Evolutionary conservation across 1,140 invertebrate species (phyloP), one percentile per base, ranked within the genome.

Genomic region (Zophobas morio): DNA sequence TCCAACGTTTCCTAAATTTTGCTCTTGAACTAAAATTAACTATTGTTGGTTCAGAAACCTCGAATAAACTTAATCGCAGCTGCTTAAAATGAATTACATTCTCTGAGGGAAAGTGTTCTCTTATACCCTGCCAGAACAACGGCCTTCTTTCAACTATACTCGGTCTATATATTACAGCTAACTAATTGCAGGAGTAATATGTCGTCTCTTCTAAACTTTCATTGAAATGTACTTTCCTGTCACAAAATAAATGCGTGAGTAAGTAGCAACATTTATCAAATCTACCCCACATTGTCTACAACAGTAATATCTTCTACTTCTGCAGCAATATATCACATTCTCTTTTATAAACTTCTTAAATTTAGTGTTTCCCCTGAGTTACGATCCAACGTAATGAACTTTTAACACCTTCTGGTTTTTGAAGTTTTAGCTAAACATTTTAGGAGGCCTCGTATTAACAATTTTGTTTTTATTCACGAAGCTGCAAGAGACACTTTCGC

Each of bases 221-320:
- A 66, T 42, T 66, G 42, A 66, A 66, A 66, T 66, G 37, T 32
- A 20, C 37, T 66, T 66, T 66, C 20, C 57, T 63, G 57, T 6
- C 57, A 63, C 8, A 34, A 63, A 36, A 8, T 37, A 37, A 20
- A 51, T 51, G 49, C 49, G 4, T 20, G 4, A 51, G n/a, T 20
- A 51, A 51, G 20, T 51, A 51, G 49, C 49, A 2, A 51, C 49
- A 51, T 51, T 51, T 51, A 20, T 51, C 49, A 51, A 51, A 51
- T 51, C 49, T 51, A 51, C 2, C 49, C 49, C 49, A 20, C 49
- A 51, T 51, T 51, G 49, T 51, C 49, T 4, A 5, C n/a, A 51
- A 20, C n/a, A 51, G 6, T 51, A 51, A 51, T 51, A 51, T 20
- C 49, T 51, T 51, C 4, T 20, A 20, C 20, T 51, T 4, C 20